Conservation (phyloP, 1,140 invertebrate species). For the Leptopilina boulardi region DNA sequence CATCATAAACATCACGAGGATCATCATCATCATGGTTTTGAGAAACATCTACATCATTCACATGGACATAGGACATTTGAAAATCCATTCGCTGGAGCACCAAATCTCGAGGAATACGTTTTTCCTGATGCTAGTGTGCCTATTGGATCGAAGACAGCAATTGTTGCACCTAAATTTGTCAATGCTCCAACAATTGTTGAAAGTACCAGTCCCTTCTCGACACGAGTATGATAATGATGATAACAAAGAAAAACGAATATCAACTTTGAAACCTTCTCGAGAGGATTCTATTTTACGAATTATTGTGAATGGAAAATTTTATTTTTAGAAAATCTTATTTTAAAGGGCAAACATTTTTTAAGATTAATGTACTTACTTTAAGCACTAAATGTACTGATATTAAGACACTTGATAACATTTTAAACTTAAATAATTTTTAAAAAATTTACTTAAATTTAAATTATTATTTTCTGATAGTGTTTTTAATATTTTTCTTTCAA, state of each 20-base stretch:
- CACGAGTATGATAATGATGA: neutral
- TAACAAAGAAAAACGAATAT: too few species aligned
- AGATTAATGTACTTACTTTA: too few species aligned
- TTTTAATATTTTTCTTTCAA: too few species aligned
- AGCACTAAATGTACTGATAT: too few species aligned
- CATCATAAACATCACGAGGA: conserved; percentile 17
- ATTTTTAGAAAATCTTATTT: too few species aligned
- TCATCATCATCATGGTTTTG: conserved; percentile 7
- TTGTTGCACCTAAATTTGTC: neutral
- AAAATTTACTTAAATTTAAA: too few species aligned
- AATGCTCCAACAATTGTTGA: neutral
- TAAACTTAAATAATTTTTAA: too few species aligned
- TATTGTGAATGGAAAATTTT: too few species aligned
- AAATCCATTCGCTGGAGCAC: conserved; percentile 59
- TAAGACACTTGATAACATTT: too few species aligned
- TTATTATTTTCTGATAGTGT: too few species aligned
- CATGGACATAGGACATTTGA: conserved; percentile 56
- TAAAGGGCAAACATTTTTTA: too few species aligned
- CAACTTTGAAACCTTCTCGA: neutral
- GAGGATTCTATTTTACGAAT: neutral
- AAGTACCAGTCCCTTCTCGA: neutral
- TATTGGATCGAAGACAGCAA: neutral
- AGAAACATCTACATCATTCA: conserved; percentile 51
- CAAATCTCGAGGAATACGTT: conserved; percentile 62
- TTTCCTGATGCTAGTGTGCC: conserved; percentile 58